phyloP scores from a whole-genome alignment of 2,888 invertebrate species.

The Drosophila limbata region DNA sequence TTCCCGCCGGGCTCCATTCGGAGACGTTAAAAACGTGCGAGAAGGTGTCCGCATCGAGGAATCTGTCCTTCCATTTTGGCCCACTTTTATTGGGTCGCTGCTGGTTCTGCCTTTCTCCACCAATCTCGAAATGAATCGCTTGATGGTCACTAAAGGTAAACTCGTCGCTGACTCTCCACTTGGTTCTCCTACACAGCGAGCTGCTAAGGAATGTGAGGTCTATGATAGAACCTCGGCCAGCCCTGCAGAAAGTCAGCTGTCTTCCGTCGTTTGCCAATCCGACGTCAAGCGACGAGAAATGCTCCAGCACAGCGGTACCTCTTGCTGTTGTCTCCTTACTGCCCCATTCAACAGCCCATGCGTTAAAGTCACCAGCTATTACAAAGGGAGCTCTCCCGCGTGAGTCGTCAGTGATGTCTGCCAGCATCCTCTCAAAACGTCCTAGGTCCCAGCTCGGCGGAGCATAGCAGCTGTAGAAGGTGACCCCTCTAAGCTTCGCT shows the following conservation, averaged over 20 bases:
- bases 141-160: background rate
- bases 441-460: too few relatives aligned
- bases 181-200: background rate
- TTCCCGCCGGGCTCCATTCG: background rate
- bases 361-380: background rate
- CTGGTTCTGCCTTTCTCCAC: background rate
- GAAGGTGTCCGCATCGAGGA: background rate
- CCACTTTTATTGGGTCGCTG: background rate
- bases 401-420: background rate
- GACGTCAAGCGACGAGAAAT: background rate
- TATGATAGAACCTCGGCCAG: background rate
- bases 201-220: background rate
- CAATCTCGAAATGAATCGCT: background rate
- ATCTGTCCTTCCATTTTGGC: background rate
- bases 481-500: slow-evolving; percentile 14
- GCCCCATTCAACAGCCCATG: background rate
- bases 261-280: background rate
- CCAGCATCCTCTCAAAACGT: background rate
- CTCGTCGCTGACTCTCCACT: slow-evolving; percentile 1
- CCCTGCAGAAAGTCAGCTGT: background rate
- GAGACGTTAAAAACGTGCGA: background rate
- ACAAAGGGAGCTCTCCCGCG: background rate
- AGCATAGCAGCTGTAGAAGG: background rate
- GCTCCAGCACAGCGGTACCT: background rate
- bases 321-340: background rate